Conservation (phyloP, 1,140 invertebrate species). For the Macrostomum lignano region DNA sequence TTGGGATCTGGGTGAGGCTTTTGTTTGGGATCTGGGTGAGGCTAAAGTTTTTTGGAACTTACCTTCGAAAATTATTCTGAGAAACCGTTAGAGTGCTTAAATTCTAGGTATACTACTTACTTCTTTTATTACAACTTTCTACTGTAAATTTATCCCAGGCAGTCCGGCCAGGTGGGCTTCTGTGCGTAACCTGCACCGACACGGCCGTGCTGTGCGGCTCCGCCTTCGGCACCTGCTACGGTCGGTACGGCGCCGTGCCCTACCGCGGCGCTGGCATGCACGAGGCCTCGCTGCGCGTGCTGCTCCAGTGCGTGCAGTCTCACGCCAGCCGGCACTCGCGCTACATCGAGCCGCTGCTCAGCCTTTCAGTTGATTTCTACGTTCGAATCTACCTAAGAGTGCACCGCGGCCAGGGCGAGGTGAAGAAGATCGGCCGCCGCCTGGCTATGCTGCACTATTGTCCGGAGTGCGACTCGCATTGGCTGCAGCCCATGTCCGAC, state of each 20-base stretch:
- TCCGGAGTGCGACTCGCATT: conserved; percentile 45
- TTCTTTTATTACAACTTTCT: too few species aligned
- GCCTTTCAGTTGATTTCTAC: conserved; percentile 83
- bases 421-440: conserved; percentile 47
- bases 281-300: conserved; percentile 73
- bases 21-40: too few species aligned
- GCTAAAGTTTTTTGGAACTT: too few species aligned
- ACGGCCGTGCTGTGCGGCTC: conserved; percentile 88
- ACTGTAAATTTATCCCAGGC: too few species aligned
- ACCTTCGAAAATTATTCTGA: too few species aligned
- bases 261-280: conserved; percentile 46
- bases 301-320: conserved; percentile 57
- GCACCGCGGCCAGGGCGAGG: conserved; percentile 43
- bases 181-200: conserved; percentile 88
- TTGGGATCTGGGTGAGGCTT: too few species aligned
- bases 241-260: conserved; percentile 71
- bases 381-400: conserved; percentile 69
- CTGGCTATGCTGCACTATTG: conserved; percentile 33
- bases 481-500: conserved; percentile 32
- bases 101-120: too few species aligned
- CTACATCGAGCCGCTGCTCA: conserved; percentile 64
- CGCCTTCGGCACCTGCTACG: conserved; percentile 61
- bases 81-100: too few species aligned
- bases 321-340: conserved; percentile 68
- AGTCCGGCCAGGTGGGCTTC: conserved; percentile 31